These are phyloP conservation scores for Rhodeus uyekii DNA, from an alignment of 2,797 vertebrate genomes.

Conservation along the genomic window DNA sequence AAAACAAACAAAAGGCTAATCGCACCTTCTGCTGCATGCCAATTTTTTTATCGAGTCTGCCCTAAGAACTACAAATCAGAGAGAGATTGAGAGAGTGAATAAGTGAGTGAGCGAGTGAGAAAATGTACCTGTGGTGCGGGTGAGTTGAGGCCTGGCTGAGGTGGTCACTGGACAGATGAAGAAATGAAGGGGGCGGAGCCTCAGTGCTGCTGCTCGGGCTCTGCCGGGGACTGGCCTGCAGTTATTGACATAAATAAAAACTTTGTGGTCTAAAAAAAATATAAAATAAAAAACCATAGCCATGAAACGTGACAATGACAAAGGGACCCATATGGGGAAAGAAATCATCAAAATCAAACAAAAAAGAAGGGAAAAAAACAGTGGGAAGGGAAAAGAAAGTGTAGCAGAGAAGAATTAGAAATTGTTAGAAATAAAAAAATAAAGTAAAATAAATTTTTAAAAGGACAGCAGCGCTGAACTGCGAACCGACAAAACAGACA, in stretches of 20 bases:
- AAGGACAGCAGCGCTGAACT: constrained; percentile 63
- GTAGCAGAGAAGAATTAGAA: constrained; percentile 91
- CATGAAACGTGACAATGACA: constrained; percentile 82
- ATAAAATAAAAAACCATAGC: constrained; percentile 74
- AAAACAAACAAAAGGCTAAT: no score
- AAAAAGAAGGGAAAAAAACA: constrained; percentile 70
- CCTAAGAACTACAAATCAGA: neutral
- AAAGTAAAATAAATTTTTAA: constrained; percentile 70
- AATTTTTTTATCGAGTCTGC: neutral
- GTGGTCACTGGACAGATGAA: constrained; percentile 75
- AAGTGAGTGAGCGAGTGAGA: no score
- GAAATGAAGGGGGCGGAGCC: constrained; percentile 71
- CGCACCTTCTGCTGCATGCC: neutral
- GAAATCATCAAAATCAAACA: constrained; percentile 62
- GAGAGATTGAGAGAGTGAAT: neutral
- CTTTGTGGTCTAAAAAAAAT: constrained; percentile 93
- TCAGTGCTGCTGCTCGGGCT: constrained; percentile 85
- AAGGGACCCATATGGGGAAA: constrained; percentile 54
- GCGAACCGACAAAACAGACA: constrained; percentile 57
- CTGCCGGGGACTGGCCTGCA: constrained; percentile 89
- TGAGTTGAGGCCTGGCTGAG: constrained; percentile 68
- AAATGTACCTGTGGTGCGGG: constrained; percentile 73
- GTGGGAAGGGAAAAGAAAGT: constrained; percentile 66
- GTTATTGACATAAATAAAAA: constrained; percentile 99
- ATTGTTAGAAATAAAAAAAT: constrained; percentile 89